A percentile compares a stretch with the other conserved stretches of the same genome.
phyloP scores from a whole-genome alignment of 2,113 vertebrate species.

The Scortum barcoo region DNA sequence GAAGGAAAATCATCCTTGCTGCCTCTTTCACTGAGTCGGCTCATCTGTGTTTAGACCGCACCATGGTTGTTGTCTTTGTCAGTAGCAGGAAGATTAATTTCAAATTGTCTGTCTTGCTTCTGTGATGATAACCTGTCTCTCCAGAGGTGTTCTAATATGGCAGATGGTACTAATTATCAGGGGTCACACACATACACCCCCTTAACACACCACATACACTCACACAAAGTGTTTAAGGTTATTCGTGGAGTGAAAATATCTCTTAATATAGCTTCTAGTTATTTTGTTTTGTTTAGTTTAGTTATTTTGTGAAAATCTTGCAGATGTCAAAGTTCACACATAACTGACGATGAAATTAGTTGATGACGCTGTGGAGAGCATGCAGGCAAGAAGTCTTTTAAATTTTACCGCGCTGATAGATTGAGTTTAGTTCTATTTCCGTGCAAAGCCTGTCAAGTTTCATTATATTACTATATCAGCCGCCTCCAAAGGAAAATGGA shows the following conservation, averaged over 20 bases:
- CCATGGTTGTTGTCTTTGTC: slow-evolving; percentile 9
- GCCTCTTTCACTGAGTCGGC: background rate
- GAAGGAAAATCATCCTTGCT: background rate
- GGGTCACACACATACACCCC: slow-evolving; percentile 59
- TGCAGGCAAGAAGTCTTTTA: background rate
- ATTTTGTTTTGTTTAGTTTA: too few species aligned
- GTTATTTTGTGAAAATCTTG: slow-evolving; percentile 40
- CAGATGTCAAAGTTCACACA: slow-evolving; percentile 49
- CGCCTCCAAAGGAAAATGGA: slow-evolving; percentile 36
- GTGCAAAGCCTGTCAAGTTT: slow-evolving; percentile 30
- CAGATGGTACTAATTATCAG: slow-evolving; percentile 82
- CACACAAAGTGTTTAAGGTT: slow-evolving; percentile 37
- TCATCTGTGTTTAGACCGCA: background rate
- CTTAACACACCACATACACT: background rate
- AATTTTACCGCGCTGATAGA: background rate
- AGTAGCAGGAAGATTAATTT: slow-evolving; percentile 17
- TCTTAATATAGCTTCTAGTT: slow-evolving; percentile 43
- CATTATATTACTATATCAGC: slow-evolving; percentile 30
- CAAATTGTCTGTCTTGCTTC: slow-evolving; percentile 61
- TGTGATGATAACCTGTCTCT: slow-evolving; percentile 67
- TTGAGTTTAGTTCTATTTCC: slow-evolving; percentile 33
- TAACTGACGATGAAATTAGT: slow-evolving; percentile 48
- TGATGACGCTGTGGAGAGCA: slow-evolving; percentile 1
- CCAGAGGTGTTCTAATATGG: slow-evolving; percentile 74
- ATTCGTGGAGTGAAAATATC: slow-evolving; percentile 33